Conservation (phyloP, 2,113 vertebrate species). For the Neodontobutis hainanensis region DNA sequence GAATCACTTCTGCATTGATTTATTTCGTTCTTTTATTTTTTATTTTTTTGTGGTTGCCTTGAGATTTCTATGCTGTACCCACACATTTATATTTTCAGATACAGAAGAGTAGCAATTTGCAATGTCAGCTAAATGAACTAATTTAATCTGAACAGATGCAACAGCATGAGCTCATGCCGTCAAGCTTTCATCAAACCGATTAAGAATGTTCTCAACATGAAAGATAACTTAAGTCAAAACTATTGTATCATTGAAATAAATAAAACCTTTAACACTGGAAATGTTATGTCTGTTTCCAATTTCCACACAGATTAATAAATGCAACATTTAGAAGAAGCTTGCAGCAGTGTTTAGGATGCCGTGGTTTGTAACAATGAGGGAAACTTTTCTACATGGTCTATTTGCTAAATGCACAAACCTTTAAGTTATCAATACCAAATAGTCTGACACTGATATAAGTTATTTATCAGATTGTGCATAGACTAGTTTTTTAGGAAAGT, state of each 20-base stretch:
- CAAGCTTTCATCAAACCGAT: conserved; percentile 53
- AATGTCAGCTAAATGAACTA: conserved; percentile 52
- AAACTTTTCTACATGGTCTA: conserved; percentile 18
- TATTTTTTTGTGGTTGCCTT: conserved; percentile 30
- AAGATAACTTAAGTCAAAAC: conserved; percentile 29
- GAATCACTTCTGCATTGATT: conserved; percentile 58
- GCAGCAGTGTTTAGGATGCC: conserved; percentile 22
- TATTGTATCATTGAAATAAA: conserved; percentile 35
- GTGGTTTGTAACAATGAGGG: conserved; percentile 23
- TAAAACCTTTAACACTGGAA: conserved; percentile 27
- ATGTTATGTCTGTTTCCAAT: conserved; percentile 41
- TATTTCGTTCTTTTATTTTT: not conserved
- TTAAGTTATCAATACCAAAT: conserved; percentile 7
- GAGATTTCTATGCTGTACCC: conserved; percentile 28
- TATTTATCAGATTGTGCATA: not conserved
- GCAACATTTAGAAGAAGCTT: conserved; percentile 20
- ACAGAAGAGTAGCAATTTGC: conserved; percentile 46
- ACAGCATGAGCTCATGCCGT: conserved; percentile 47
- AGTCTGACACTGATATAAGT: conserved; percentile 1
- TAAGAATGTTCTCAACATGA: conserved; percentile 43
- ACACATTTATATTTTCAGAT: conserved; percentile 9
- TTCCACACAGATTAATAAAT: conserved; percentile 34
- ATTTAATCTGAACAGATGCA: conserved; percentile 48
- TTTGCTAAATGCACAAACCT: conserved; percentile 10
- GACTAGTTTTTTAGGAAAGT: not conserved